Percentiles rank a stretch among this genome's conserved stretches.
Evolutionary conservation across 2,888 invertebrate species (phyloP).

Genomic region (Apotomis capreana): DNA sequence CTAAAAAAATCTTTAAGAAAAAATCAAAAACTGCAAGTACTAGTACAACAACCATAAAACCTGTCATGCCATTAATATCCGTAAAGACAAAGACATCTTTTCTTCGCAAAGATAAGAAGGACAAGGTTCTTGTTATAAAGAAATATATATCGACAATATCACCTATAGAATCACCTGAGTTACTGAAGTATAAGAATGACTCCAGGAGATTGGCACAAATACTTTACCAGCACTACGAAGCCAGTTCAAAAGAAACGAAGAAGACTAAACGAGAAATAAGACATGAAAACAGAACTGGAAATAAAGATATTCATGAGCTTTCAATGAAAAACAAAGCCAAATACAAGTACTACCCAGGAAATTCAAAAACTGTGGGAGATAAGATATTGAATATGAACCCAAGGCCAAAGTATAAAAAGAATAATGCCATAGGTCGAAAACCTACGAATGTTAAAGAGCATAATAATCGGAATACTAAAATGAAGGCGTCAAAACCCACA

Average conservation of each 20-base stretch:
- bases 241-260: not conserved
- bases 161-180: slow-evolving; percentile 23
- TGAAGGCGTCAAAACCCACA: not conserved
- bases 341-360: not conserved
- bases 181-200: slow-evolving; percentile 26
- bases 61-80: not conserved
- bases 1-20: not conserved
- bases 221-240: slow-evolving; percentile 22
- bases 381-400: not conserved
- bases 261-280: slow-evolving; percentile 14
- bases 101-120: not conserved
- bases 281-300: no score
- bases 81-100: slow-evolving; percentile 18
- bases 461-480: not conserved
- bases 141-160: slow-evolving; percentile 32
- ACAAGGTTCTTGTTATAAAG: slow-evolving; percentile 12
- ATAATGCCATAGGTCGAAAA: slow-evolving; percentile 14
- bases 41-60: not conserved
- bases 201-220: slow-evolving; percentile 29
- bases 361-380: not conserved
- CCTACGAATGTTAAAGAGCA: slow-evolving; percentile 18
- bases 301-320: not conserved
- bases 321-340: not conserved
- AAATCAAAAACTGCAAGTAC: not conserved
- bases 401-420: not conserved